Evolutionary conservation across 2,797 vertebrate genomes (phyloP).

Genomic region (Nannoperca australis): DNA sequence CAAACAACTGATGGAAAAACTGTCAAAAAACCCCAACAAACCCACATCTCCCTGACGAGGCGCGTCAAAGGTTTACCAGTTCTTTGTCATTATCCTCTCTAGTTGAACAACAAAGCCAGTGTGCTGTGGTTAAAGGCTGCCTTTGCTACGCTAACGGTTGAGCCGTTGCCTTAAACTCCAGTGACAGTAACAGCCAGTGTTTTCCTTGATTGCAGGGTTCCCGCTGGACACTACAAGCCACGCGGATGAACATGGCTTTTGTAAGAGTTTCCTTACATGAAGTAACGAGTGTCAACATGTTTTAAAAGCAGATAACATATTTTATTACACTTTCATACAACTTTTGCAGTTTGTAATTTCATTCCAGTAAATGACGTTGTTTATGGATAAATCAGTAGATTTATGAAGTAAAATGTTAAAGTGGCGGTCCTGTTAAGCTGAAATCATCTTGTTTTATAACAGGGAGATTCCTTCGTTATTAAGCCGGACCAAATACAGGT

Average conservation of each 20-base stretch:
- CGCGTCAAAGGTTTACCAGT: neutral
- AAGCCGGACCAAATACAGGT: slow-evolving; percentile 99
- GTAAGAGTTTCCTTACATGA: slow-evolving; percentile 82
- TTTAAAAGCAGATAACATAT: slow-evolving; percentile 20
- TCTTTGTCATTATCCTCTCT: neutral
- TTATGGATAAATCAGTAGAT: slow-evolving; percentile 38
- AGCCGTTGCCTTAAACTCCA: neutral
- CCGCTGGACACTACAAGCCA: slow-evolving; percentile 97
- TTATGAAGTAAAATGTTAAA: slow-evolving; percentile 51
- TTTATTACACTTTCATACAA: slow-evolving; percentile 23
- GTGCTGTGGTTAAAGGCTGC: neutral
- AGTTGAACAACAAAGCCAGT: neutral
- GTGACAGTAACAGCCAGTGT: neutral
- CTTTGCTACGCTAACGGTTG: neutral
- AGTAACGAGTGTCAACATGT: neutral
- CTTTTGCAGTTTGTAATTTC: slow-evolving; percentile 6
- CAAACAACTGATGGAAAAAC: neutral
- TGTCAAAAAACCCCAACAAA: neutral
- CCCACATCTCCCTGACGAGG: neutral
- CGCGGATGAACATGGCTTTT: slow-evolving; percentile 94
- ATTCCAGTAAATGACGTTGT: slow-evolving; percentile 5
- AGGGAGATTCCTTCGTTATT: slow-evolving; percentile 88
- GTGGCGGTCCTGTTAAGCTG: neutral
- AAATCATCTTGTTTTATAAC: slow-evolving; percentile 65
- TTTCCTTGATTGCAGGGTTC: slow-evolving; percentile 88